Evolutionary conservation across 2,113 vertebrate species (phyloP).

Genomic region (Laticauda laticaudata): DNA sequence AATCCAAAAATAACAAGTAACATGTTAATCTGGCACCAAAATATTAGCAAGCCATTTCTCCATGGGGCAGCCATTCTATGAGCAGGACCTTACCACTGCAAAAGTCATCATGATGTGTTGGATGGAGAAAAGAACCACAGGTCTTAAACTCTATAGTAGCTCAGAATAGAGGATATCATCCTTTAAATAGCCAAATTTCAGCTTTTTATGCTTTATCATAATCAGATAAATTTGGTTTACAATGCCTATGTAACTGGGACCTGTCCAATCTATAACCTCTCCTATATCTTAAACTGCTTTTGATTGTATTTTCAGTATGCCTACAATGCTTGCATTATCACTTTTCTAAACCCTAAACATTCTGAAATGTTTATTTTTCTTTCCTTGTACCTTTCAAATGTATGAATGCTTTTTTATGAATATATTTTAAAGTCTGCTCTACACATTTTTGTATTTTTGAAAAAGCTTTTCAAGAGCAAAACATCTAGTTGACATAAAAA

Average conservation of each 20-base stretch:
- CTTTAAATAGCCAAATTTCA: not conserved
- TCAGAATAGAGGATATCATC: not conserved
- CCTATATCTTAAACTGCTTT: not conserved
- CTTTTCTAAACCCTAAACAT: constrained; percentile 5
- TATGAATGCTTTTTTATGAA: not conserved
- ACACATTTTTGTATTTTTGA: constrained; percentile 1
- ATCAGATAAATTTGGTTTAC: not conserved
- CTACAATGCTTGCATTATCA: constrained; percentile 24
- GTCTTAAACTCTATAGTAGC: not conserved
- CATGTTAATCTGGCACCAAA: not conserved
- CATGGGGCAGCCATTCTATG: not conserved
- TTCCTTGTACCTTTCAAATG: constrained; percentile 11
- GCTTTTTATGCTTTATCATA: not conserved
- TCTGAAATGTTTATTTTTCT: constrained; percentile 27
- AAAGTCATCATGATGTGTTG: not conserved
- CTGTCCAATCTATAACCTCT: not conserved
- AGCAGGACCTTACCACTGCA: not conserved
- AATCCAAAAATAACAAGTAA: not conserved
- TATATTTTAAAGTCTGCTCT: constrained; percentile 40
- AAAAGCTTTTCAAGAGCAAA: constrained; percentile 36
- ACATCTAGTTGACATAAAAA: constrained; percentile 35
- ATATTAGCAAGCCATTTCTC: not conserved
- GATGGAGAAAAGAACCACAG: not conserved
- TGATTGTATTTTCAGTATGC: constrained; percentile 24
- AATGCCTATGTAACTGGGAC: not conserved